Conservation (phyloP, 1,140 invertebrate species). For the Drosophila neocordata region DNA sequence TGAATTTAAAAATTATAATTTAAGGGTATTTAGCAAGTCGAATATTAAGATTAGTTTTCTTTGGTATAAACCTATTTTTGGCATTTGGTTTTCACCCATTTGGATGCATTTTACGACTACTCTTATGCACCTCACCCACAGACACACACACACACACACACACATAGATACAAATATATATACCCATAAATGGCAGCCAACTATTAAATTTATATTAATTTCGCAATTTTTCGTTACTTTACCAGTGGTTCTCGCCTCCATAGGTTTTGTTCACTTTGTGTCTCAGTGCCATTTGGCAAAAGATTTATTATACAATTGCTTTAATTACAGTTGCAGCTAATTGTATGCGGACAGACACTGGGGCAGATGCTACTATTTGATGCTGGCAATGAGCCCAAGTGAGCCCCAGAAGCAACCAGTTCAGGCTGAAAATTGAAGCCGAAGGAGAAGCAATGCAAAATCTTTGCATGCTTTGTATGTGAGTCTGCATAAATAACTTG, state of each 20-base stretch:
- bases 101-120: conserved; percentile 64
- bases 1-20: not conserved
- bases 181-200: conserved; percentile 67
- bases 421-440: not conserved
- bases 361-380: conserved; percentile 66
- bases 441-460: conserved; percentile 46
- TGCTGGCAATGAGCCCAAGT: conserved; percentile 45
- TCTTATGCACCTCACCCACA: conserved; percentile 44
- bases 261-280: conserved; percentile 11
- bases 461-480: conserved; percentile 74
- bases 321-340: conserved; percentile 80
- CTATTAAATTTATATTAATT: conserved; percentile 81
- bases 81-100: conserved; percentile 14
- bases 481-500: conserved; percentile 76
- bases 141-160: conserved; percentile 1
- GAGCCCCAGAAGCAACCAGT: not conserved
- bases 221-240: conserved; percentile 48
- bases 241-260: no score
- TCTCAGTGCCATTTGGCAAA: conserved; percentile 67
- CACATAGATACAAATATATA: not conserved
- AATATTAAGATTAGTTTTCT: not conserved
- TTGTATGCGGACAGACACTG: conserved; percentile 62
- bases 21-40: not conserved
- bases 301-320: conserved; percentile 79
- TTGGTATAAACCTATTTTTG: not conserved